Base-by-base conservation (phyloP, 2,797 vertebrate species). In the Melanotaenia boesemani region DNA sequence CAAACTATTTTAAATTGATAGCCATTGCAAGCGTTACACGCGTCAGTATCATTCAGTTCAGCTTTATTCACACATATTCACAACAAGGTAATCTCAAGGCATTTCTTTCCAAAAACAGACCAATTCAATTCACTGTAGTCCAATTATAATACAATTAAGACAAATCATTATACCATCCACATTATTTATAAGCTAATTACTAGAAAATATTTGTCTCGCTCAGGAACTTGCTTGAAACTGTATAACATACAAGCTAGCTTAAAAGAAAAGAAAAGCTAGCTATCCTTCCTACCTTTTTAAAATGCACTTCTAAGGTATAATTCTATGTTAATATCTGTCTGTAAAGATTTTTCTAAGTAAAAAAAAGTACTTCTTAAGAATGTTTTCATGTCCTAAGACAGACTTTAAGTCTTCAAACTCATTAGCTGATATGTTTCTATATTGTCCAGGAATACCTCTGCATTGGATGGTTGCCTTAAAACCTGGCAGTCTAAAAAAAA, bases 391-490 rank as follows among this genome's bases (percentile, higher is more conserved):
- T 30, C 28, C 28, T 30, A 30, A 30, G 28, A 30, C 62, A 4
- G 5, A 72, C 67, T 37, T 10, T 13, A 16, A 50, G 18, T 50
- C 48, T 50, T 50, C n/a, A 11, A 50, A 57, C 20, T 22, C 64
- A 75, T 72, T 26, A 67, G 61, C 61, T 74, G 11, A 68, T 62
- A 66, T 61, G 79, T 82, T 79, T 84, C 78, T 78, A 69, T 70
- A 59, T 67, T 70, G 78, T 89, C 82, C 73, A 76, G 56, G 67
- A 84, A 85, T 82, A 82, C 61, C 67, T 80, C 54, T 70, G 69
- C 74, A 74, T 77, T 28, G 74, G 80, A 82, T 48, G 24, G 80
- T 69, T 70, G 76, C 74, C 44, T 26, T 60, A 68, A 75, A 37
- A 84, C 74, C 60, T 28, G 44, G 76, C 32, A 72, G 60, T 55